Evolutionary conservation across 1,140 invertebrate species (phyloP).

Genomic region (Sogatella furcifera): DNA sequence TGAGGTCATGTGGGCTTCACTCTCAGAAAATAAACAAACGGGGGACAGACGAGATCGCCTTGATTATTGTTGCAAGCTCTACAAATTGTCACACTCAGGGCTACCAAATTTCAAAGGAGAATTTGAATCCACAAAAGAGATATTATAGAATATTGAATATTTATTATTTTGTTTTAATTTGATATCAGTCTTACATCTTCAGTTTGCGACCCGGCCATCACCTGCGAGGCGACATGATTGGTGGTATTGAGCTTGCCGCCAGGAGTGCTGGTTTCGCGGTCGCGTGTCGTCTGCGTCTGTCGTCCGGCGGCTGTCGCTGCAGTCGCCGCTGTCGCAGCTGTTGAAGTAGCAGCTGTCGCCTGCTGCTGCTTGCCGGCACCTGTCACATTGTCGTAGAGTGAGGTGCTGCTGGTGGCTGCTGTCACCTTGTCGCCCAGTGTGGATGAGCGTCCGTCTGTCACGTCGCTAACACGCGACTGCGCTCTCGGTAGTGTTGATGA

Average conservation of each 20-base stretch:
- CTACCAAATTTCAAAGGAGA: too few relatives aligned
- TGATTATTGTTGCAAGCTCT: too few relatives aligned
- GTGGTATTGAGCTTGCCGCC: slow-evolving; percentile 23
- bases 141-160: too few relatives aligned
- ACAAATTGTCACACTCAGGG: too few relatives aligned
- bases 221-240: slow-evolving; percentile 15
- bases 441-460: slow-evolving; percentile 41
- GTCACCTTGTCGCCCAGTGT: slow-evolving; percentile 55
- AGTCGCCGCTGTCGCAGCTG: slow-evolving; percentile 20
- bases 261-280: slow-evolving; percentile 33
- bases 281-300: slow-evolving; percentile 28
- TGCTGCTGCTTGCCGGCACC: slow-evolving; percentile 35
- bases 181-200: slow-evolving; percentile 26
- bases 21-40: too few relatives aligned
- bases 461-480: slow-evolving; percentile 55
- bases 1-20: too few relatives aligned
- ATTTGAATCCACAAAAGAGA: too few relatives aligned
- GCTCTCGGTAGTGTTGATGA: slow-evolving; percentile 74
- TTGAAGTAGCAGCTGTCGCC: not conserved
- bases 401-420: slow-evolving; percentile 72
- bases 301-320: slow-evolving; percentile 9
- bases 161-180: too few relatives aligned
- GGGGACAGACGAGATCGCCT: too few relatives aligned
- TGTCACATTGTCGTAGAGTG: slow-evolving; percentile 79
- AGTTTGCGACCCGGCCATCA: slow-evolving; percentile 25